Conservation (phyloP, 2,888 invertebrate species). For the Lycaena phlaeas region DNA sequence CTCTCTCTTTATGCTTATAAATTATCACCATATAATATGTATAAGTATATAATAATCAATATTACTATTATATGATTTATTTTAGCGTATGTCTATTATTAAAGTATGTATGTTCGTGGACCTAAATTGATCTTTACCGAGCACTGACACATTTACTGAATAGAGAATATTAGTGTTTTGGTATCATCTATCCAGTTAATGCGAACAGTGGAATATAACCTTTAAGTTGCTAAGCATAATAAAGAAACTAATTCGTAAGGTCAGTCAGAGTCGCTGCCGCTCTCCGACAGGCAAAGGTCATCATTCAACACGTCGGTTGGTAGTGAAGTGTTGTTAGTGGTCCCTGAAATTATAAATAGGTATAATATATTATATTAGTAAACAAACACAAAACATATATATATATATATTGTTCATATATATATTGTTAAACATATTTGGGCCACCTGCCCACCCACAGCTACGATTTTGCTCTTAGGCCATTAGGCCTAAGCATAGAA, state of each 20-base stretch:
- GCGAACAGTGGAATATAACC: neutral
- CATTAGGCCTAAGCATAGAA: too few species aligned
- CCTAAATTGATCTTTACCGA: constrained; percentile 3
- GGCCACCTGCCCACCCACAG: too few species aligned
- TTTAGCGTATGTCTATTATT: constrained; percentile 2
- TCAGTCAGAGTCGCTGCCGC: constrained; percentile 85
- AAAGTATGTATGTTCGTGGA: neutral
- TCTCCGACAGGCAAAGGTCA: constrained; percentile 89
- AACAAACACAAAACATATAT: too few species aligned
- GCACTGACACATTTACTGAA: neutral
- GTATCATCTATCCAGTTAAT: neutral
- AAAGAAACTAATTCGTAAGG: constrained; percentile 32
- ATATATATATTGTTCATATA: too few species aligned
- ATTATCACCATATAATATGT: neutral
- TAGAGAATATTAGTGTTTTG: neutral
- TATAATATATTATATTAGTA: too few species aligned
- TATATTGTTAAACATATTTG: too few species aligned
- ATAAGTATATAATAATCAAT: neutral
- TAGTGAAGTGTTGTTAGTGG: constrained; percentile 45
- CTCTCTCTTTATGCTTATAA: neutral
- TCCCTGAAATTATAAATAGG: constrained; percentile 29
- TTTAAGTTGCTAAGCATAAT: constrained; percentile 6
- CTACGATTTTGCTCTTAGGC: too few species aligned
- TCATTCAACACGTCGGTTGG: constrained; percentile 82
- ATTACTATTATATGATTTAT: neutral